phyloP scores from a whole-genome alignment of 1,140 invertebrate species.

The Melanaphis sacchari region DNA sequence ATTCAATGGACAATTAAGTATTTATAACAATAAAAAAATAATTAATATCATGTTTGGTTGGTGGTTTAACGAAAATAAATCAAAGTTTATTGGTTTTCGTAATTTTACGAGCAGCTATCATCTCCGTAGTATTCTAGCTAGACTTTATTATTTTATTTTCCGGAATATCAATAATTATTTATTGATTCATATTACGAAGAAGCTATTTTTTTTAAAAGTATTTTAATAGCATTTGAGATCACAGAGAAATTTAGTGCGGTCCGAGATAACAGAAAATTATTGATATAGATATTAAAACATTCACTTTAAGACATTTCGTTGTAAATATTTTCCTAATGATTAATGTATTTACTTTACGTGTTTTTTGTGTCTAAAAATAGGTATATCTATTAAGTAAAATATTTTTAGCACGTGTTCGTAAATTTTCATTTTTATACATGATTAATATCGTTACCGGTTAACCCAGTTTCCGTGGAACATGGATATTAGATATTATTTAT shows the following conservation, averaged over 20 bases:
- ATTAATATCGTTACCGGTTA: conserved; percentile 16
- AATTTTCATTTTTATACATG: not conserved
- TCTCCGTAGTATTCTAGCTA: not conserved
- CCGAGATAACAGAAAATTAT: not conserved
- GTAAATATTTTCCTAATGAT: not conserved
- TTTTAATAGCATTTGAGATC: not conserved
- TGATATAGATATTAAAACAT: not conserved
- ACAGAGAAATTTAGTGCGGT: not conserved
- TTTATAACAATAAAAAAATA: conserved; percentile 17
- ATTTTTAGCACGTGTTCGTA: not conserved
- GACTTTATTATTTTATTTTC: not conserved
- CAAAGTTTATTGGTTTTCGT: not conserved
- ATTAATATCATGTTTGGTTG: not conserved
- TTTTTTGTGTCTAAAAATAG: not conserved
- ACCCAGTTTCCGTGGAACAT: not conserved
- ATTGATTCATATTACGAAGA: not conserved
- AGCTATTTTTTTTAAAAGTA: not conserved
- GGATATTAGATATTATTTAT: not conserved
- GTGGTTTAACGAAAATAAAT: not conserved
- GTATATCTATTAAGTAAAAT: not conserved
- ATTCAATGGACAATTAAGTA: not conserved
- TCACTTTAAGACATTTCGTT: not conserved
- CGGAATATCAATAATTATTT: not conserved
- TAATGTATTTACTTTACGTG: not conserved
- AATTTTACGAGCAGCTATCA: not conserved